Evolutionary conservation across 2,888 invertebrate genomes (phyloP).

Genomic region (Antheraea yamamai): DNA sequence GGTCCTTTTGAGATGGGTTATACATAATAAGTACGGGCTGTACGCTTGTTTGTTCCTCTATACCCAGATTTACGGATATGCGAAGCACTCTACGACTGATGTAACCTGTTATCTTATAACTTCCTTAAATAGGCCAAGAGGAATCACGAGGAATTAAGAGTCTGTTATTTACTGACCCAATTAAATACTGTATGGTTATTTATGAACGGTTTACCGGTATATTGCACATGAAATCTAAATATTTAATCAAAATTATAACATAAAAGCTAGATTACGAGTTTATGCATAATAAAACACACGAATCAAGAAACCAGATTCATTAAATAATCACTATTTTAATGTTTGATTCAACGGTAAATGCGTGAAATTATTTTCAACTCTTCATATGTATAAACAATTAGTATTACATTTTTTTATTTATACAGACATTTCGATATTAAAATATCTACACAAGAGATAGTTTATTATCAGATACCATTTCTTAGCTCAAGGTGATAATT

Average conservation of each 20-base stretch:
- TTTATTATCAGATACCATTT: not conserved
- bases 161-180: not conserved
- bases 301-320: constrained; percentile 1
- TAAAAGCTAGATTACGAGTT: constrained; percentile 7
- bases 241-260: not conserved
- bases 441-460: not conserved
- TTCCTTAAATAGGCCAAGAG: not conserved
- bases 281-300: not conserved
- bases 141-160: not conserved
- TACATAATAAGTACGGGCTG: no score
- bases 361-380: not conserved
- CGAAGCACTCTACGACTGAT: not conserved
- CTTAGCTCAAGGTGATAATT: not conserved
- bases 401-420: not conserved
- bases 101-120: not conserved
- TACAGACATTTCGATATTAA: not conserved
- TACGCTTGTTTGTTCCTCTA: no score
- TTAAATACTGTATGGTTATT: not conserved
- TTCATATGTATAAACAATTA: not conserved
- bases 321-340: not conserved
- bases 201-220: not conserved
- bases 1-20: no score
- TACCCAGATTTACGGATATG: not conserved
- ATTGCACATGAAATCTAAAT: not conserved
- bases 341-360: not conserved